Base-by-base conservation (phyloP, 2,797 vertebrate genomes). In the Holocentrus rufus region DNA sequence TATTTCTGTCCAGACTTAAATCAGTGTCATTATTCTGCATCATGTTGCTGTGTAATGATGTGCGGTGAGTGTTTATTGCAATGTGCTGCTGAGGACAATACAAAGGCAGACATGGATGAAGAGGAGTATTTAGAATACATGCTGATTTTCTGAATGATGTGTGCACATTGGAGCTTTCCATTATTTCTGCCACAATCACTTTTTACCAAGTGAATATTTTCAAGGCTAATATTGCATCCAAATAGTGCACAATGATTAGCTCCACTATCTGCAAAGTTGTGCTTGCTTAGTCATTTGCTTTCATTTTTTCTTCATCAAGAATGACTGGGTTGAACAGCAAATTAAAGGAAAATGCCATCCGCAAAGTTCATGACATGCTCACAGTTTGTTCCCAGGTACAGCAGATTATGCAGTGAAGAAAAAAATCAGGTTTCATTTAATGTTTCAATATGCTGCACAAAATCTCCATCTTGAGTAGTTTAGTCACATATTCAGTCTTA, bases 61-160 rank as follows among this genome's bases (percentile, higher is more conserved):
- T 57, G 55, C 30, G 14, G n/a, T 57, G 18, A 34, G 30, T 36
- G 30, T 4, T n/a, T 30, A 9, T 54, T 55, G 54, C 23, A 56
- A 27, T 27, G 54, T 56, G 54, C 23, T 17, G 15, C 18, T 17
- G 54, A 27, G 23, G 54, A 56, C 22, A 30, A 53, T 30, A 56
- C 22, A 30, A 53, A 15, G 25, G 23, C 25, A 30, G 20, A 30
- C 54, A 56, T 27, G 54, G 27, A 23, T 56, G 52, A 23, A 25
- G 13, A 25, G 4, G 56, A 36, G 4, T 9, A 58, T n/a, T 27
- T 30, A 56, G 54, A 49, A 25, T 56, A 25, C 52, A 54, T 54
- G 52, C 52, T 27, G 52, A 54, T 54, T 54, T 54, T 54, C 52
- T 56, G 54, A 13, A 30, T 31, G 25, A 56, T 56, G 13, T 56